Evolutionary conservation across 2,113 vertebrate genomes (phyloP).

Genomic region (Salminus brasiliensis): DNA sequence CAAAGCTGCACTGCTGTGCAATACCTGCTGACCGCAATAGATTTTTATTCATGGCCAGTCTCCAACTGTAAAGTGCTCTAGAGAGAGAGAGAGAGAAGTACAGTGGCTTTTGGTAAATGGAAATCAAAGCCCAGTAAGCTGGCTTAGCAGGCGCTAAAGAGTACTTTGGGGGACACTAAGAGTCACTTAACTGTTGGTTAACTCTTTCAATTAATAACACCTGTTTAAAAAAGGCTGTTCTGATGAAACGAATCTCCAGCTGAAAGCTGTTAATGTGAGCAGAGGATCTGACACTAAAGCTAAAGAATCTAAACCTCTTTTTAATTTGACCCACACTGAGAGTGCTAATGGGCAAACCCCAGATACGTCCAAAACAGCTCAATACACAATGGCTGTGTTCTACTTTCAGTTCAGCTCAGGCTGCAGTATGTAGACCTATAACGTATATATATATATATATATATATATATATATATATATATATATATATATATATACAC

Average conservation of each 20-base stretch:
- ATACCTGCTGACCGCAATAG: constrained; percentile 38
- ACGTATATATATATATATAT: no score
- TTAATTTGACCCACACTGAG: no score
- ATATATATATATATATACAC: no score
- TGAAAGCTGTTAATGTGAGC: background rate
- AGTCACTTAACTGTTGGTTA: constrained; percentile 54
- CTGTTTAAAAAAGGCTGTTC: constrained; percentile 20
- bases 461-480: no score
- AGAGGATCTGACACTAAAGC: background rate
- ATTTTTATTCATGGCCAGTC: constrained; percentile 48
- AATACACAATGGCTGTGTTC: no score
- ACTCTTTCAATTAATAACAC: constrained; percentile 59
- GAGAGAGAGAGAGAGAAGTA: constrained; percentile 23
- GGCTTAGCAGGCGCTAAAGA: constrained; percentile 43
- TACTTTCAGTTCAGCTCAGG: no score
- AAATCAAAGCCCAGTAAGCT: constrained; percentile 58
- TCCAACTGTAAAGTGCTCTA: constrained; percentile 39
- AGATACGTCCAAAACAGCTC: no score
- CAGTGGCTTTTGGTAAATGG: constrained; percentile 38
- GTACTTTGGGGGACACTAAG: background rate
- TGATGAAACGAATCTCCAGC: background rate
- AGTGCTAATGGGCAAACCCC: no score
- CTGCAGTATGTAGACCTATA: no score
- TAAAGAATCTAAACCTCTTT: background rate
- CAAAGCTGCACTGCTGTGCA: constrained; percentile 39